Conservation (phyloP, 2,888 invertebrate species). For the Scaptodrosophila latifasciaeformis region DNA sequence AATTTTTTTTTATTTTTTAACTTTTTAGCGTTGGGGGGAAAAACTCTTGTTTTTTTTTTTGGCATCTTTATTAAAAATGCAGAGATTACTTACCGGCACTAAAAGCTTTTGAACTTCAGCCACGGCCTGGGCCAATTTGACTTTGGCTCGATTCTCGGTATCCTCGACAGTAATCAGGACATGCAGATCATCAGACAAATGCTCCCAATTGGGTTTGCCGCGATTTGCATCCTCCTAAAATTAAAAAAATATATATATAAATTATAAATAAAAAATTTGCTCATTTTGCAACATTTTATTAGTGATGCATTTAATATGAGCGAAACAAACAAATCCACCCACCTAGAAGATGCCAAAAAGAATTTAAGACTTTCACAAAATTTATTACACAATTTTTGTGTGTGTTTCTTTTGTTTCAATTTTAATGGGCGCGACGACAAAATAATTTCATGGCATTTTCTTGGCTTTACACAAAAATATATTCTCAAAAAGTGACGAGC, state of each 20-base stretch:
- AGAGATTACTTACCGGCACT: conserved; percentile 89
- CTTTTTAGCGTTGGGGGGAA: too few species aligned
- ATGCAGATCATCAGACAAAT: conserved; percentile 98
- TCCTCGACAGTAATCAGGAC: conserved; percentile 99
- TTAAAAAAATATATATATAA: not conserved
- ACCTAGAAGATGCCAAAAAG: not conserved
- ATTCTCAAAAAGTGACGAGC: too few species aligned
- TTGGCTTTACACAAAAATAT: too few species aligned
- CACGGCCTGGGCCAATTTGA: conserved; percentile 95
- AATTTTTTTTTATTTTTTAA: not conserved
- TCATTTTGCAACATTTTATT: conserved; percentile 16
- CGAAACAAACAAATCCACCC: not conserved
- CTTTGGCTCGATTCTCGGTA: conserved; percentile 95
- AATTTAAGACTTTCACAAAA: not conserved
- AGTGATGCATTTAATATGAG: conserved; percentile 11
- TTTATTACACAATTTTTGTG: conserved; percentile 10
- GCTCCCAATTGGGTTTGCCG: conserved; percentile 99
- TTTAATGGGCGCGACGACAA: conserved; percentile 34
- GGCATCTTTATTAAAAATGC: too few species aligned
- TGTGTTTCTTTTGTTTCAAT: conserved; percentile 20
- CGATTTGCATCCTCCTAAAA: conserved; percentile 97
- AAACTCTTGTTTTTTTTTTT: too few species aligned
- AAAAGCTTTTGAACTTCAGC: conserved; percentile 99
- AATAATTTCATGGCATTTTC: too few species aligned
- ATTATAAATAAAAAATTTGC: not conserved